phyloP scores from a whole-genome alignment of 2,113 vertebrate genomes.

The Hipposideros armiger region DNA sequence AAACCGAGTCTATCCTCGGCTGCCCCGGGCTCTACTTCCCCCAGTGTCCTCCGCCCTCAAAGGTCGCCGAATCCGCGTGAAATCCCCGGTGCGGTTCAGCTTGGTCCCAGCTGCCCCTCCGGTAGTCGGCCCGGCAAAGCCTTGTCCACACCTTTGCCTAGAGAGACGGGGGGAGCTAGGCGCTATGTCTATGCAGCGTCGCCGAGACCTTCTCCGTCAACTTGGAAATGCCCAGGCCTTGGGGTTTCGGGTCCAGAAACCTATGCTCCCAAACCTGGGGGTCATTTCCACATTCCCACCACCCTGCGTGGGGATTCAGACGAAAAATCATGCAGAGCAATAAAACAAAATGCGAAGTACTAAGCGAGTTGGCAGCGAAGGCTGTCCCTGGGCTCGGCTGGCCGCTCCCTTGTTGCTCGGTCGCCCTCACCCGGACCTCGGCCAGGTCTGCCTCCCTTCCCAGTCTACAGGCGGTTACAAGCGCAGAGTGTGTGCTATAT shows the following conservation, averaged over 20 bases:
- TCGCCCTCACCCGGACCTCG: background rate
- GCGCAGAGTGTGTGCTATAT: background rate
- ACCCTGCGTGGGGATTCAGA: background rate
- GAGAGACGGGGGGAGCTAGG: background rate
- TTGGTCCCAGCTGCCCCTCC: background rate
- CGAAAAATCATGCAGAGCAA: background rate
- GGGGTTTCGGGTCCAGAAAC: background rate
- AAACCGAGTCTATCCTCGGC: background rate
- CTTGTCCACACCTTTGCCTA: background rate
- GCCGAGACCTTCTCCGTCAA: background rate
- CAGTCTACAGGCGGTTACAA: background rate
- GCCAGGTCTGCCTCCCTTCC: background rate
- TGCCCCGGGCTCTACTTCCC: background rate
- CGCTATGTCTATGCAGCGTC: background rate
- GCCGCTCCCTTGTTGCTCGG: background rate
- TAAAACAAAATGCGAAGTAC: constrained; percentile 9
- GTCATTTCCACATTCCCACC: background rate
- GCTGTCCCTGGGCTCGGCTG: background rate
- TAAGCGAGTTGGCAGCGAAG: background rate
- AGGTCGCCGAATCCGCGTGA: background rate
- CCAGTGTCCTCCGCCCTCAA: background rate
- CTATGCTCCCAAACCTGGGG: background rate
- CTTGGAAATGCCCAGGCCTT: background rate
- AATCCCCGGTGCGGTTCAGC: background rate
- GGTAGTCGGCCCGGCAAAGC: background rate